Base-by-base conservation (phyloP, 2,888 invertebrate genomes). In the Cheilosia vulpina region DNA sequence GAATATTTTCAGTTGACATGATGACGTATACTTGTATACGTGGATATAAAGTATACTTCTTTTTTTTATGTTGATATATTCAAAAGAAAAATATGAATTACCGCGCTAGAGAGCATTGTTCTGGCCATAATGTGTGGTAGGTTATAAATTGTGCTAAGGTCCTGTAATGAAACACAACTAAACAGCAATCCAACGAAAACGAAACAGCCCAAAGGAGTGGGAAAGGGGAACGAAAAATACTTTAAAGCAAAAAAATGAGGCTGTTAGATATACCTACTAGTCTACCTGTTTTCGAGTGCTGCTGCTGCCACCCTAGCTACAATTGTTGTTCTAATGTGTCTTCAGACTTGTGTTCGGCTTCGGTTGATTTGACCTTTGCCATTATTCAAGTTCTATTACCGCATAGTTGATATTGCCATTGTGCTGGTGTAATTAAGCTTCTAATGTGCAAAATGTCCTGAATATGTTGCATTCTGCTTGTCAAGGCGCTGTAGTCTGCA, bases 1-100 rank as follows among this genome's bases (percentile, higher is more conserved):
- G 90, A 88, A 89, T 88, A 89, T 90, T 79, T 83, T 87, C 55
- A 72, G 87, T 87, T 78, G 75, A 87, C 80, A 76, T 85, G 77
- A 63, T 72, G 58, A 38, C 38, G 38, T 13, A 38, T 38, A 13
- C 73, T 58, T 55, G 66, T 57, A 27, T 60, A 34, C 53, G 52
- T 73, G 63, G 55, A 58, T 68, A 69, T 69, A 65, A 52, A 72
- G 50, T 4, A 65, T 57, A 68, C 2, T 4, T 4, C 1, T 24
- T 15, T 24, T 38, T 4, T 13, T 38, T 38, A 13, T 38, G 38
- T 38, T 38, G 13, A 13, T 38, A 13, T 38, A 38, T 38, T 38
- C 38, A 52, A 62, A 60, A 21, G 19, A 41, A 65, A 65, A 52
- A 66, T 68, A 55, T 63, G 53, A 68, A 38, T 60, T 43, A 41